Base-by-base conservation (phyloP, 2,888 invertebrate genomes). In the Synanthedon andrenaeformis region DNA sequence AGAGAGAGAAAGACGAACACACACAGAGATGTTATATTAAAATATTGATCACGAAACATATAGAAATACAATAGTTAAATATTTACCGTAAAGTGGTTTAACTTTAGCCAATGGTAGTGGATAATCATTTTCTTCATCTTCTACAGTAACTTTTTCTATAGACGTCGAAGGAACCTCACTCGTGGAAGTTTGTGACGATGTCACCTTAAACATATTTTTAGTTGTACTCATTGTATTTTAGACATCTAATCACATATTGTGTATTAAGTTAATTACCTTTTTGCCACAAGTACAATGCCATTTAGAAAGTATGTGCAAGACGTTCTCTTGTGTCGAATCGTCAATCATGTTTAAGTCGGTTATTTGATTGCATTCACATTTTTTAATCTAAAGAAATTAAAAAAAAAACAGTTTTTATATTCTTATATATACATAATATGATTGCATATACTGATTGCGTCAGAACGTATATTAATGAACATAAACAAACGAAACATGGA, bases 281-380 rank as follows among this genome's bases (percentile, higher is more conserved):
- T 76, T 86, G 6, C 81, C 85, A 63, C 87, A 87, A 28, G 61
- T 69, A 55, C 87, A 87, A 59, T 85, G 73, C 87, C 86, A 87
- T 65, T 84, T 83, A 0, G 85, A 76, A 48, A 87, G 71, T 56
- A 84, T 79, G 58, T 79, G 73, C 42, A 85, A 58, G 52, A 87
- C 78, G 62, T 81, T 78, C 51, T 86, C 84, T 68, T 85, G 87
- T 53, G 67, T 77, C 8, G 78, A 67, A 58, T 86, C 84, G 57
- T 85, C 83, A 53, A 83, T 61, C 58, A 83, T 66, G 64, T 74
- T 68, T 1, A 84, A 62, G 65, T 85, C 81, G 10, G 77, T 82
- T 10, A 81, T 59, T 58, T 75, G 79, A 64, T 83, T 82, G 57
- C 87, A 87, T 71, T 83, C 84, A 60, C 87, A 87, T 69, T 83